Percentiles rank a stretch among this genome's conserved stretches.
phyloP scores from a whole-genome alignment of 2,888 invertebrate species.

The Drosophila tripunctata region DNA sequence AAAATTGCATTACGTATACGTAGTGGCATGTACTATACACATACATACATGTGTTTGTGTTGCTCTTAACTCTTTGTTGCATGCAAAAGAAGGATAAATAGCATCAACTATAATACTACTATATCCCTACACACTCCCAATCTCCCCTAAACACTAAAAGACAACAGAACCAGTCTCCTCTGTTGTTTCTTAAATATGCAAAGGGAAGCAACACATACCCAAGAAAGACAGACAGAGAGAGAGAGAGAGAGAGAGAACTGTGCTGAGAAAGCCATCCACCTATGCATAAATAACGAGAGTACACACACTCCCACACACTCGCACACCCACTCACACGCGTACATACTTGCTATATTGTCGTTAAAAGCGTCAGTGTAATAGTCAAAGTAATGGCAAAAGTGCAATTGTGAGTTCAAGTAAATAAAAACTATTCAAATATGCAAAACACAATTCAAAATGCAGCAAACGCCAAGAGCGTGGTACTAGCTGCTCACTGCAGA shows the following conservation, averaged over 20 bases:
- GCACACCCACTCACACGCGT: conserved; percentile 3
- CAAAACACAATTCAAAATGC: conserved; percentile 76
- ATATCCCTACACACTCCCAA: conserved; percentile 23
- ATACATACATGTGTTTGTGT: not conserved
- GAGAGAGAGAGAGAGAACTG: conserved; percentile 18
- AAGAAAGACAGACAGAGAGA: conserved; percentile 38
- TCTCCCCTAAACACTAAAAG: not conserved
- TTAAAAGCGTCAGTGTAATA: conserved; percentile 79
- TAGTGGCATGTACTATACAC: not conserved
- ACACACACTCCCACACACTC: conserved; percentile 34
- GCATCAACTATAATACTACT: conserved; percentile 51
- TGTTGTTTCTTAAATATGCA: conserved; percentile 64
- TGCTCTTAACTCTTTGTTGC: conserved; percentile 66
- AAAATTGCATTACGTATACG: conserved; percentile 60
- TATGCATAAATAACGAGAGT: conserved; percentile 76
- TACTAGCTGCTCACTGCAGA: conserved; percentile 1
- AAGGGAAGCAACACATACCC: conserved; percentile 54
- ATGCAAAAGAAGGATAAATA: conserved; percentile 67
- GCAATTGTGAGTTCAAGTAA: conserved; percentile 80
- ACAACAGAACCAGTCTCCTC: conserved; percentile 15
- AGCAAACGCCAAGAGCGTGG: conserved; percentile 31
- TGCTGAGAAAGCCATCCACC: conserved; percentile 56
- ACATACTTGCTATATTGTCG: conserved; percentile 44
- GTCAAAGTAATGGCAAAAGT: conserved; percentile 80
- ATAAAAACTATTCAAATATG: conserved; percentile 80